Evolutionary conservation across 2,888 invertebrate genomes (phyloP), one percentile per base, ranked within the genome.

Genomic region (Thereva nobilitata): DNA sequence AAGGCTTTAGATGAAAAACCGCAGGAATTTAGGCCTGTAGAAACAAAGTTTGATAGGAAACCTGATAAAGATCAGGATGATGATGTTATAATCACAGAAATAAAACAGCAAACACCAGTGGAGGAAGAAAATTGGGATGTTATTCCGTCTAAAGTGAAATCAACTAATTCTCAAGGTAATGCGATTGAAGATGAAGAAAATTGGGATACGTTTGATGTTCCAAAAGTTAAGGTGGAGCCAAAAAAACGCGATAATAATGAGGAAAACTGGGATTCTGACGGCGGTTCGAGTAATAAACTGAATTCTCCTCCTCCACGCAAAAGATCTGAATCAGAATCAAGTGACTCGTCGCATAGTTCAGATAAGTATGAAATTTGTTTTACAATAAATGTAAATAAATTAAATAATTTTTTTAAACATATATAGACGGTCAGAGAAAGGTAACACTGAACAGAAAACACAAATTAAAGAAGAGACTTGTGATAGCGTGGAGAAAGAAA

Each of bases 1-100:
- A 90, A 90, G 73, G 85, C 90, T 37, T 83, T 97, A n/a, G 94
- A 96, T 74, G 86, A 89, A 73, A 87, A 88, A 73, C 83, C 81
- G 70, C 75, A 72, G 67, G 77, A 77, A 35, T 41, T 70, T 0
- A 72, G 72, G 35, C 73, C 72, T 34, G 35, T 54, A 4, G 54
- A 45, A 47, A 41, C 9, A 37, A 69, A 67, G 34, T 49, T 50
- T 10, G 56, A 67, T 8, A 74, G 76, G 38, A 72, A 72, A 34
- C 45, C 73, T 44, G 77, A 78, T 12, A 74, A 73, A 67, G 74
- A 72, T 54, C 71, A 70, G 2, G 71, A 72, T 10, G 78, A 78
- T 52, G 74, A 75, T 67, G 74, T 75, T 4, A 74, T 76, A 40
- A 76, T 76, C 38, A 76, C 74, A 1, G 73, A 76, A 8, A 73